phyloP scores from a whole-genome alignment of 2,888 invertebrate species.

The Netelia melanura region DNA sequence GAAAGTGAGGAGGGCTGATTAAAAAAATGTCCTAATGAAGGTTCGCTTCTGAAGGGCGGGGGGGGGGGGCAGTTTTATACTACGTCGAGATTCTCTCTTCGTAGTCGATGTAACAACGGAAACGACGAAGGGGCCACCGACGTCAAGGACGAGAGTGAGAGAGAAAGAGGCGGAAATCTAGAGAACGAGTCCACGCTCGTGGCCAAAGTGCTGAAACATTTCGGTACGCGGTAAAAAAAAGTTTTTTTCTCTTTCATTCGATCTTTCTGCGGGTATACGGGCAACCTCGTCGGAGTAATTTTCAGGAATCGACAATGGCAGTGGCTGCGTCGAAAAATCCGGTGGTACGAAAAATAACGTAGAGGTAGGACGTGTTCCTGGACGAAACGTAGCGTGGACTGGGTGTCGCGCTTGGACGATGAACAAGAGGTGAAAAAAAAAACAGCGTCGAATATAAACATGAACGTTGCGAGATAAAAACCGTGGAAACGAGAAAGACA shows the following conservation, averaged over 20 bases:
- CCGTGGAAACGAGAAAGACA: not conserved
- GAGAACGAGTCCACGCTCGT: slow-evolving; percentile 30
- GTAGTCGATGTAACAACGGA: not conserved
- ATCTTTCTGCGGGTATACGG: slow-evolving; percentile 31
- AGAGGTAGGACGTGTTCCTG: slow-evolving; percentile 13
- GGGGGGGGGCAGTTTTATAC: slow-evolving; percentile 10
- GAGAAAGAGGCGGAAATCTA: slow-evolving; percentile 21
- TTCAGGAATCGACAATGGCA: slow-evolving; percentile 50
- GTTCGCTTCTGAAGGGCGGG: slow-evolving; percentile 13
- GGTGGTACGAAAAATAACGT: not conserved
- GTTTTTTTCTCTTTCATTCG: slow-evolving; percentile 64
- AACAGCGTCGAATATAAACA: slow-evolving; percentile 60
- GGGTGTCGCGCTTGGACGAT: slow-evolving; percentile 24
- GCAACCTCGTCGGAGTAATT: slow-evolving; percentile 9
- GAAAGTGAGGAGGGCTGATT: slow-evolving; percentile 52
- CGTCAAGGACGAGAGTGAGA: slow-evolving; percentile 5
- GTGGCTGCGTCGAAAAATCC: slow-evolving; percentile 1
- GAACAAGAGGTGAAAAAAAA: slow-evolving; percentile 29
- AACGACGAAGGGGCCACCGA: not conserved
- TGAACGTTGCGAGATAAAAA: slow-evolving; percentile 62
- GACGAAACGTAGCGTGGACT: slow-evolving; percentile 32
- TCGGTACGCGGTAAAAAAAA: slow-evolving; percentile 51
- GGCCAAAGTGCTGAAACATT: slow-evolving; percentile 67
- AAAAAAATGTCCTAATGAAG: slow-evolving; percentile 68
- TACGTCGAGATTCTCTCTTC: slow-evolving; percentile 18